Base-by-base conservation (phyloP, 1,140 invertebrate species). In the Sesamia nonagrioides region DNA sequence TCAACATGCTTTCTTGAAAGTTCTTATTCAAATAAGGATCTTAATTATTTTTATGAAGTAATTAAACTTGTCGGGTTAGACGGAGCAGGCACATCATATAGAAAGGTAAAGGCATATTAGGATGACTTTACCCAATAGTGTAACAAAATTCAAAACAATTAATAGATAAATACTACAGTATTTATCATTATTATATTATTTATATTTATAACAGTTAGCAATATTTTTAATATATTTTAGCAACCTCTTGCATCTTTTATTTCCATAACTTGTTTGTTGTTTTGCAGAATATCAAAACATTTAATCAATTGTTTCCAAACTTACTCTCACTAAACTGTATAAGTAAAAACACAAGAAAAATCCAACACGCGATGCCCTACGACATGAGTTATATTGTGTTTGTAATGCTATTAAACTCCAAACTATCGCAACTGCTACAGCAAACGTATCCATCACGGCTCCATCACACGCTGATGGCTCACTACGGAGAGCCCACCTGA, bases 401-500 rank as follows among this genome's bases (percentile, higher is more conserved):
- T 21, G 37, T 66, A 66, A 45, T 66, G 13, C 37, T 6, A 42
- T 42, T 18, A 42, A 18, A 66, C n/a, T 17, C 0, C 17, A 66
- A 61, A 61, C 33, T 61, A 61, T 35, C 11, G 33, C 58, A n/a
- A 17, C 37, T 63, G 7, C 13, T 35, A n/a, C 40, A n/a, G n/a
- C n/a, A 35, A 42, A 45, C 1, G 42, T 17, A 48, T 69, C 66
- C 42, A 42, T 69, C 66, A 48, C 42, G 18, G 11, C 13, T 4
- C 6, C 37, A 2, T 1, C 37, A 2, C 60, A 63, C 7, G 3
- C 3, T 9, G 2, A 13, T 27, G 27, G 15, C 18, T 50, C 15
- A 45, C 42, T 6, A 45, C 17, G 21, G 66, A 48, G 42, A 69
- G 66, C 18, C 18, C 66, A 69, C 66, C 66, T 69, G 66, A 37